phyloP scores from a whole-genome alignment of 92 coral and sea anemone genomes.

The Porites cylindrica region DNA sequence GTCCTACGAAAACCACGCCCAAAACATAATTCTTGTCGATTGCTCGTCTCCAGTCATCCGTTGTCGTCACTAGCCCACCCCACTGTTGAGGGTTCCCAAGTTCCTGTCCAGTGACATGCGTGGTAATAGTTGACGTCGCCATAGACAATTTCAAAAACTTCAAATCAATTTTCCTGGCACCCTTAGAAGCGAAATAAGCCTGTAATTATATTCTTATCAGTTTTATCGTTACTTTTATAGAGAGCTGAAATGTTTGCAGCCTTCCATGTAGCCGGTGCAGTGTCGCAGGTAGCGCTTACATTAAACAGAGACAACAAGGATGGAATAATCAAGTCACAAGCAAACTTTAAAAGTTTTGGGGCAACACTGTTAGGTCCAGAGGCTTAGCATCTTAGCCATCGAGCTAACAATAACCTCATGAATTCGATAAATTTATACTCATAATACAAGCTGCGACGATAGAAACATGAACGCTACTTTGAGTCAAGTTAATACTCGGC shows the following conservation, averaged over 20 bases:
- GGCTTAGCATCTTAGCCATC: constrained; percentile 15
- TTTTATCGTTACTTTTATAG: constrained; percentile 49
- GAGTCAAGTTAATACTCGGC: constrained; percentile 4
- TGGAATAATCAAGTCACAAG: constrained; percentile 49
- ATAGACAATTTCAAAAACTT: too few species aligned
- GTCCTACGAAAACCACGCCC: too few species aligned
- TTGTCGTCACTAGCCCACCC: too few species aligned
- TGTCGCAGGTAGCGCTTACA: constrained; percentile 1
- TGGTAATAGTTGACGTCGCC: constrained; percentile 41
- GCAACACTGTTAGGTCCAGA: constrained; percentile 33
- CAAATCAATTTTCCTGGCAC: constrained; percentile 44
- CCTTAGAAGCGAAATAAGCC: constrained; percentile 46
- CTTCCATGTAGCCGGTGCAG: constrained; percentile 51
- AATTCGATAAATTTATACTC: constrained; percentile 13
- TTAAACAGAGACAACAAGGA: constrained; percentile 24
- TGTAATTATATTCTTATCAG: constrained; percentile 57
- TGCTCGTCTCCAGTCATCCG: too few species aligned
- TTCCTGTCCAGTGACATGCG: constrained; percentile 23
- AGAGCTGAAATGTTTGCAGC: constrained; percentile 39
- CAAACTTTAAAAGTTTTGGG: constrained; percentile 46
- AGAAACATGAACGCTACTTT: neutral
- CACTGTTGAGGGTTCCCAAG: constrained; percentile 29
- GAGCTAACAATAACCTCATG: constrained; percentile 10
- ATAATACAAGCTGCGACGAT: constrained; percentile 21
- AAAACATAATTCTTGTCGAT: too few species aligned